phyloP scores from a whole-genome alignment of 2,113 vertebrate genomes.

The Sinocyclocheilus grahami region DNA sequence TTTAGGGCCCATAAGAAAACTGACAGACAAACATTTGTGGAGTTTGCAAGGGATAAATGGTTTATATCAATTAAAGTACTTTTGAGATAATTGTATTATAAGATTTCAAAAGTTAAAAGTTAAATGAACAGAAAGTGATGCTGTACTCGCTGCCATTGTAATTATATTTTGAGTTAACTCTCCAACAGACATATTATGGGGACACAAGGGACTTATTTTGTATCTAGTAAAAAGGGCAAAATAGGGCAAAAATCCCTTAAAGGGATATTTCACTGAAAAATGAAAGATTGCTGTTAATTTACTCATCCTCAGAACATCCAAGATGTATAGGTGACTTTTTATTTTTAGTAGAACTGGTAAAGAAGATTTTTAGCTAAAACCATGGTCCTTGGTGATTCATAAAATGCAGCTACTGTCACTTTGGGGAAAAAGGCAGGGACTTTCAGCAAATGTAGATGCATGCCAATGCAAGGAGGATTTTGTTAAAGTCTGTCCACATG shows the following conservation, averaged over 20 bases:
- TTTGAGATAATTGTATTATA: too few relatives aligned
- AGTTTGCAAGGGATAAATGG: background rate
- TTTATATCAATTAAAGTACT: background rate
- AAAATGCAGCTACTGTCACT: background rate
- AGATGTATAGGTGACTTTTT: too few relatives aligned
- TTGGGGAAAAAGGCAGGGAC: background rate
- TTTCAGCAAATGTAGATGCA: background rate
- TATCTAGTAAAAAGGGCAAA: background rate
- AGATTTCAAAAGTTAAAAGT: too few relatives aligned
- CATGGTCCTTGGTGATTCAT: background rate
- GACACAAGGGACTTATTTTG: too few relatives aligned
- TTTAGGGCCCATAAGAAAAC: background rate
- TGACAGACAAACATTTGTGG: background rate
- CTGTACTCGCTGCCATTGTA: too few relatives aligned
- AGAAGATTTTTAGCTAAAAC: background rate
- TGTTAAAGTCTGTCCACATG: slow-evolving; percentile 40
- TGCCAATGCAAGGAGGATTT: slow-evolving; percentile 23
- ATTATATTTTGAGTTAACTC: too few relatives aligned
- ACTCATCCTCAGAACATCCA: too few relatives aligned
- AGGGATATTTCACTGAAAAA: too few relatives aligned
- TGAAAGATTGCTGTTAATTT: too few relatives aligned
- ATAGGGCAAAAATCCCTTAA: background rate
- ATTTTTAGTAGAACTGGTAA: too few relatives aligned
- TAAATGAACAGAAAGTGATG: too few relatives aligned
- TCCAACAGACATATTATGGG: too few relatives aligned